A percentile compares a stretch with the other conserved stretches of the same genome.
These are phyloP conservation scores for Abrostola tripartita DNA, from an alignment of 2,888 invertebrate species.

Conservation along the genomic window DNA sequence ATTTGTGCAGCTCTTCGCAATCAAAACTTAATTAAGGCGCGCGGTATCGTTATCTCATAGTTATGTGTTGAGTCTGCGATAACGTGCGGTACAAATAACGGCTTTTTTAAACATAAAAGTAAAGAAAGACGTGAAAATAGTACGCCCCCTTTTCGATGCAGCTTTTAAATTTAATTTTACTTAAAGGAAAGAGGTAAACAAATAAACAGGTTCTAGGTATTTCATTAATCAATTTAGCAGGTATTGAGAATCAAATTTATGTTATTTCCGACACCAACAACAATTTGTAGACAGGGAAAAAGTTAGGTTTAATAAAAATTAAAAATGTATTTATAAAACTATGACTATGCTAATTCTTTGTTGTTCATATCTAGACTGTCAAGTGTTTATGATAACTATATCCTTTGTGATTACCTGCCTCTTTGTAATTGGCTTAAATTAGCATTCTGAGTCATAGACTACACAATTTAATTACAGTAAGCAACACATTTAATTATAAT, in stretches of 20 bases:
- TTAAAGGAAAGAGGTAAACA: constrained; percentile 30
- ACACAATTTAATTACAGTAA: too few relatives aligned
- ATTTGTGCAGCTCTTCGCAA: constrained; percentile 37
- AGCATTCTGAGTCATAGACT: constrained; percentile 1
- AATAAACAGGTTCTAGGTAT: constrained; percentile 4
- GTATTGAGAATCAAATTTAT: not conserved
- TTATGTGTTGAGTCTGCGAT: constrained; percentile 22
- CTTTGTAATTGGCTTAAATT: constrained; percentile 1
- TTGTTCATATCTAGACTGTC: not conserved
- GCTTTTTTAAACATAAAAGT: constrained; percentile 2
- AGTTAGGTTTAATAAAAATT: not conserved
- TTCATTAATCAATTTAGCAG: not conserved
- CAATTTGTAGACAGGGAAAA: not conserved
- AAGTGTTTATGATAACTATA: not conserved
- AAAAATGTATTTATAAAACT: not conserved
- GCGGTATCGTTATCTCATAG: constrained; percentile 28
- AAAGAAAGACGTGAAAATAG: not conserved
- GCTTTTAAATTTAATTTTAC: not conserved
- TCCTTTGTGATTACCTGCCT: not conserved
- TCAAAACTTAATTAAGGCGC: constrained; percentile 18
- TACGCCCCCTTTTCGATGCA: constrained; percentile 39
- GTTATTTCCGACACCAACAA: not conserved
- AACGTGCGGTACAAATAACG: constrained; percentile 9
- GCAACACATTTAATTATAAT: not conserved
- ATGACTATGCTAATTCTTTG: not conserved